Base-by-base conservation (phyloP, 35 echinoderm and acorn worm genomes). In the Apostichopus parvimensis region DNA sequence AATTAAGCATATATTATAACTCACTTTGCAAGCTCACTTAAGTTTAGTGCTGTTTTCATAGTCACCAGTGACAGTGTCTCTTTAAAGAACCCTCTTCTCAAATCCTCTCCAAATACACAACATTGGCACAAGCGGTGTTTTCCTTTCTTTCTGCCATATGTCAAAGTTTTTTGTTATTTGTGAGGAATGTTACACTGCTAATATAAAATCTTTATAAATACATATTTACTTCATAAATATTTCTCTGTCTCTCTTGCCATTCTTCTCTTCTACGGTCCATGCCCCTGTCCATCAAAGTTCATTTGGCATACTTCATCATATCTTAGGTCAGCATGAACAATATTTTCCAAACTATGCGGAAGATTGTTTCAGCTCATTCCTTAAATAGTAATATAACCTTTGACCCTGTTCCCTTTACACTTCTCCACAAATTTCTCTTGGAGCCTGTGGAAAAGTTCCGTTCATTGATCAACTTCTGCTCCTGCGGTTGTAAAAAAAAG, bases 211-310 rank as follows among this genome's bases (percentile, higher is more conserved):
- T 75, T 75, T 75, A 18, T 75, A 75, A 75, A 75, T 75, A 75
- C 71, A 75, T n/a, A 75, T 75, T 75, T 75, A 75, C 71, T 75
- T 75, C 71, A 75, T 75, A 75, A 75, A 75, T 75, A 75, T 75
- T 75, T 75, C 71, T 75, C 71, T 75, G 13, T 75, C 14, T 22
- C 17, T 18, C 71, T 75, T 75, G 14, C 20, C 6, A 45, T 45
- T 45, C 2, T 75, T 75, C 14, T 20, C 20, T 61, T 4, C 12
- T 22, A 75, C 5, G 18, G 71, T 22, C 71, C 6, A 75, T 68
- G 64, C 58, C 58, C n/a, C n/a, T 18, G 71, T 22, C 20, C 71
- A 1, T 18, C 14, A 75, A 75, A 22, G 17, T 18, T 75, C n/a
- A 18, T 61, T 61, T 61, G 71, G 12, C 58, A 61, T 61, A 8